Percentiles rank a stretch among this genome's conserved stretches.
phyloP scores from a whole-genome alignment of 2,113 vertebrate species.

The Aepyceros melampus region DNA sequence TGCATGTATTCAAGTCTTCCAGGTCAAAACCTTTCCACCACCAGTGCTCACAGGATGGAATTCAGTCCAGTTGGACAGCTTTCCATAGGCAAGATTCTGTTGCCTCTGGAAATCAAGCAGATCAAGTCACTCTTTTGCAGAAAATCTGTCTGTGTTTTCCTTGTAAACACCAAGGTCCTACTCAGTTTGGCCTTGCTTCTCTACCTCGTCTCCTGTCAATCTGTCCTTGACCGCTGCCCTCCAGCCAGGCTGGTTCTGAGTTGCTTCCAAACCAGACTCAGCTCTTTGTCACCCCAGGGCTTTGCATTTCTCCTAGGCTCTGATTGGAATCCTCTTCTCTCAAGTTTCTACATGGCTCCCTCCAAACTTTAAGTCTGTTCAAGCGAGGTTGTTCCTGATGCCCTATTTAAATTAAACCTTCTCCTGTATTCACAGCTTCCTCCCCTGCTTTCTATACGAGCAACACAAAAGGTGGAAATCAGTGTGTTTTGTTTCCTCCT shows the following conservation, averaged over 20 bases:
- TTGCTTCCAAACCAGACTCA: not conserved
- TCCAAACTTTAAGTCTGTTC: not conserved
- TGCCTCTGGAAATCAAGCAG: not conserved
- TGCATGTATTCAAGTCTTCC: not conserved
- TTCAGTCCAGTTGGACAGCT: not conserved
- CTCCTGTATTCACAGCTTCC: not conserved
- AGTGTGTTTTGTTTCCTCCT: not conserved
- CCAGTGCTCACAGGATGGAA: not conserved
- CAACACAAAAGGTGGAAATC: not conserved
- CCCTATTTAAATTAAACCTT: not conserved
- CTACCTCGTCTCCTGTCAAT: not conserved
- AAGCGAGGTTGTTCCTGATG: not conserved
- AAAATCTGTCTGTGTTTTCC: not conserved
- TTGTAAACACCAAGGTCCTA: not conserved
- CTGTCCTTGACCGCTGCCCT: not conserved
- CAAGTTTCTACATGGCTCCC: not conserved
- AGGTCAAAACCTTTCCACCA: not conserved
- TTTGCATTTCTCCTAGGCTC: not conserved
- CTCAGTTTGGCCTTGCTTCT: not conserved
- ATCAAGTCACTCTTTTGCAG: not conserved
- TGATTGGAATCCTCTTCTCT: not conserved
- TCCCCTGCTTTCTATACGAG: not conserved
- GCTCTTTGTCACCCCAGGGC: too few species aligned
- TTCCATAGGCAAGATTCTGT: not conserved
- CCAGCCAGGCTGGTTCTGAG: not conserved